These are phyloP conservation scores for Diorhabda carinulata DNA, from an alignment of 1,140 invertebrate species.

Conservation along the genomic window DNA sequence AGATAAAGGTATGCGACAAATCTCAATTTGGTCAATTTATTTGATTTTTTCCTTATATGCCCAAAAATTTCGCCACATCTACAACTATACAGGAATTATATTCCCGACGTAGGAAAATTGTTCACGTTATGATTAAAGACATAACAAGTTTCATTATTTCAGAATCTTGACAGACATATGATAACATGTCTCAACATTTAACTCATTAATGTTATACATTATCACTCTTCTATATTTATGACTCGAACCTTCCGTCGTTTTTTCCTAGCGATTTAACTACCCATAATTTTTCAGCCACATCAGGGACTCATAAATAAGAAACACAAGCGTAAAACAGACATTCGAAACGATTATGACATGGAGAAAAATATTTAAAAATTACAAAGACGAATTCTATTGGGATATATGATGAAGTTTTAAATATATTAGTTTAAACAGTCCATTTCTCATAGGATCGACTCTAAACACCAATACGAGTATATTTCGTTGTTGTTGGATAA, in stretches of 20 bases:
- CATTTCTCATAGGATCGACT: no score
- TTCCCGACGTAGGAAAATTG: neutral
- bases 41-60: no score
- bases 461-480: no score
- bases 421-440: no score
- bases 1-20: no score
- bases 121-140: neutral
- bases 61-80: no score
- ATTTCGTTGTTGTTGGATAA: no score
- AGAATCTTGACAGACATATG: neutral
- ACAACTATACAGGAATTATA: no score
- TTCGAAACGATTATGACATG: neutral
- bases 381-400: neutral
- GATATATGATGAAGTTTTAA: no score
- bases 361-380: constrained; percentile 1
- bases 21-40: no score
- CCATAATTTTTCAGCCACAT: neutral
- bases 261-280: neutral
- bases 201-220: neutral
- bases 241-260: neutral
- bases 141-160: neutral
- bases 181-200: neutral
- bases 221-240: neutral
- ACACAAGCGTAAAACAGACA: neutral
- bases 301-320: neutral